These are phyloP conservation scores for Monoplex corrugatus DNA, from an alignment of 2,888 invertebrate genomes.

Conservation along the genomic window DNA sequence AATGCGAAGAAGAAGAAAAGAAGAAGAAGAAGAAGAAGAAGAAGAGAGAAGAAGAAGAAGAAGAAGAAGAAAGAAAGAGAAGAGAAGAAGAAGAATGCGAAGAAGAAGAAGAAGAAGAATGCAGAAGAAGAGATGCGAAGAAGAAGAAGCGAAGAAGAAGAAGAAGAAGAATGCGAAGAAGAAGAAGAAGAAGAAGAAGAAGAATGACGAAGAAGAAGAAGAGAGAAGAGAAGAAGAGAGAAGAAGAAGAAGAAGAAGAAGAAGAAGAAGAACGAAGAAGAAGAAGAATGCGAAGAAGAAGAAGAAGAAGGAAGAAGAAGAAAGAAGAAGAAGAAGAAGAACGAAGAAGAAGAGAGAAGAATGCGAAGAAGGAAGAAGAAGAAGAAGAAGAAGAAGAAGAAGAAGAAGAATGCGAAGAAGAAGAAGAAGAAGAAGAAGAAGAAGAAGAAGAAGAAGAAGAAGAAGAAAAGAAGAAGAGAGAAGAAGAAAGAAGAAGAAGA, in stretches of 20 bases:
- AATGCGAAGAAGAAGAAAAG: no score
- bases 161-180: no score
- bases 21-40: neutral
- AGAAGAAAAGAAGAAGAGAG: neutral
- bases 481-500: neutral
- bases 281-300: no score
- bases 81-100: no score
- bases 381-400: neutral
- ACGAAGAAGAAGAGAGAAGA: neutral
- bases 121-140: neutral
- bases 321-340: no score
- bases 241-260: neutral
- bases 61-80: no score
- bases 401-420: neutral
- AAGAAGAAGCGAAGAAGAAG: no score
- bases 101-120: no score
- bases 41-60: neutral
- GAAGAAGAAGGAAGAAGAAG: no score
- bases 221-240: no score
- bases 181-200: no score
- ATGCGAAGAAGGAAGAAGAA: neutral
- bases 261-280: neutral
- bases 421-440: neutral
- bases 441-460: neutral
- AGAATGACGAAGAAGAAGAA: neutral